Evolutionary conservation across 2,797 vertebrate genomes (phyloP).

Genomic region (Anabas testudineus): DNA sequence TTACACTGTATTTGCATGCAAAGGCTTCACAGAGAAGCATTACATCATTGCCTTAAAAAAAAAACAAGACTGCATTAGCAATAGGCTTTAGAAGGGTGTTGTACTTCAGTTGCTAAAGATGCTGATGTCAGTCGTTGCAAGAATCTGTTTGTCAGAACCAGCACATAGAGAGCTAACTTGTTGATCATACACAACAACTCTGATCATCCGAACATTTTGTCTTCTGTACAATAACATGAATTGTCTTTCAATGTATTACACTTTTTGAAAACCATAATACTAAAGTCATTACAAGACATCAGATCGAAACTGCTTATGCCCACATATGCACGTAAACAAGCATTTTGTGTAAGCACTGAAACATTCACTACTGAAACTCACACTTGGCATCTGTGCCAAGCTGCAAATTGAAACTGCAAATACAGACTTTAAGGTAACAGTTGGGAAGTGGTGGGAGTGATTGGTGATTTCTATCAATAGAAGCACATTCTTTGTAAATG

Average conservation of each 20-base stretch:
- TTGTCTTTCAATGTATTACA: neutral
- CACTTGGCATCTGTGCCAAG: slow-evolving; percentile 41
- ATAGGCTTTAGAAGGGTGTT: neutral
- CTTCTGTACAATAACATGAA: no score
- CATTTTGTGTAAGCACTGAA: slow-evolving; percentile 13
- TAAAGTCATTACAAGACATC: neutral
- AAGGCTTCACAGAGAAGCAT: slow-evolving; percentile 32
- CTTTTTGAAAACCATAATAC: neutral
- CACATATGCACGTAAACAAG: neutral
- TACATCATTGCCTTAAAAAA: slow-evolving; percentile 51
- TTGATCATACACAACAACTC: neutral
- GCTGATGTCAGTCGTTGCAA: slow-evolving; percentile 18
- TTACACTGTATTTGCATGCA: slow-evolving; percentile 43
- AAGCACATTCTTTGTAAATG: slow-evolving; percentile 66
- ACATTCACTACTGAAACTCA: slow-evolving; percentile 34
- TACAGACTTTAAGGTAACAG: slow-evolving; percentile 42
- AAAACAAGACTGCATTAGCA: slow-evolving; percentile 4
- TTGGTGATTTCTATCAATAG: slow-evolving; percentile 68
- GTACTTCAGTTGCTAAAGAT: slow-evolving; percentile 9
- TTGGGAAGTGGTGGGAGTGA: slow-evolving; percentile 73
- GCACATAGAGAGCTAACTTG: neutral
- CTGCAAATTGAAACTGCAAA: slow-evolving; percentile 60
- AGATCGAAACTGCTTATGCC: neutral
- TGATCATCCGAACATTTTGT: neutral
- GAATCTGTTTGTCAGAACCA: slow-evolving; percentile 4